phyloP scores from a whole-genome alignment of 2,113 vertebrate genomes.

The Triplophysa dalaica region DNA sequence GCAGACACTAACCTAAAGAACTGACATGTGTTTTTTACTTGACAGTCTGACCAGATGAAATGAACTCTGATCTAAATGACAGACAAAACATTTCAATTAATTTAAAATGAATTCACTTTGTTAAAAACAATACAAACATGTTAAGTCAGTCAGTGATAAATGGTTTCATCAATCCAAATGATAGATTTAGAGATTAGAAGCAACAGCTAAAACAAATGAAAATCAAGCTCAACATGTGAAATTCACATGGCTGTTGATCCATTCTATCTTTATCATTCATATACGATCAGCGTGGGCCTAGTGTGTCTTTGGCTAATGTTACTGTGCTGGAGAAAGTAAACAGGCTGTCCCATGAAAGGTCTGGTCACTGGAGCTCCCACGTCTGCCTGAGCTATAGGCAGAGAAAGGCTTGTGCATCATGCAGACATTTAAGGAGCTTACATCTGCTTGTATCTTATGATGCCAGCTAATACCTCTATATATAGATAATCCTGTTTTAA shows the following conservation, averaged over 20 bases:
- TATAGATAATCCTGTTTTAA: slow-evolving; percentile 75
- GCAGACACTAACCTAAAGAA: background rate
- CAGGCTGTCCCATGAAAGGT: slow-evolving; percentile 43
- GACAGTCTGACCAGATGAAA: background rate
- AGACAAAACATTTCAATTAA: background rate
- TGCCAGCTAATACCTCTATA: slow-evolving; percentile 71
- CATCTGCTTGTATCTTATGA: slow-evolving; percentile 61
- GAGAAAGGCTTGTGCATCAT: slow-evolving; percentile 50
- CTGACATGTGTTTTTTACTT: background rate
- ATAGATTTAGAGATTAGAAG: background rate
- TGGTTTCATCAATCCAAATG: background rate
- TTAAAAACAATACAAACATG: background rate
- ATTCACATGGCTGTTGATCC: background rate
- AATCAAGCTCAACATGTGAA: background rate
- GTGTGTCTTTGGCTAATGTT: background rate
- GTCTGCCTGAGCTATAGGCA: slow-evolving; percentile 23
- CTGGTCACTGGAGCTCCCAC: slow-evolving; percentile 12
- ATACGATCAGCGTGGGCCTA: slow-evolving; percentile 16
- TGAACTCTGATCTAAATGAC: background rate
- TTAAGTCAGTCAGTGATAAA: background rate
- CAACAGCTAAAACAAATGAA: background rate
- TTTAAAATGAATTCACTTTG: background rate
- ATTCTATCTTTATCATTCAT: slow-evolving; percentile 29
- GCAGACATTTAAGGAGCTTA: slow-evolving; percentile 67
- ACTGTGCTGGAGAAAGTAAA: slow-evolving; percentile 40